Percentiles rank a stretch among this genome's conserved stretches.
Evolutionary conservation across 2,888 invertebrate genomes (phyloP).

Genomic region (Nomada fabriciana): DNA sequence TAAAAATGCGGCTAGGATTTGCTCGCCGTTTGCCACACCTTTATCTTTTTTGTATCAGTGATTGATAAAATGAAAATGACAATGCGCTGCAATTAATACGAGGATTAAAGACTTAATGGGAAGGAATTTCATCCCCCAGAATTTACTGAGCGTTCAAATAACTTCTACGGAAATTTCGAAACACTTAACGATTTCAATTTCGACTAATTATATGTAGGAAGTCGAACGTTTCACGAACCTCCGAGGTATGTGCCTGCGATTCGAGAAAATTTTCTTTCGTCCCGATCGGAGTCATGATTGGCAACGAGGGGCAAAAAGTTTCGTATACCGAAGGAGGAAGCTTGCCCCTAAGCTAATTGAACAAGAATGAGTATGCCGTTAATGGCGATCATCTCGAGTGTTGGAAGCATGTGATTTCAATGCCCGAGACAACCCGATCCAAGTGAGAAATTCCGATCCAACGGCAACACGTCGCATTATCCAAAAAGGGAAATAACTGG

Average conservation of each 20-base stretch:
- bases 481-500: slow-evolving; percentile 34
- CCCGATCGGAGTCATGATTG: slow-evolving; percentile 24
- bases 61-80: slow-evolving; percentile 18
- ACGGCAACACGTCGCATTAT: slow-evolving; percentile 30
- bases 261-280: slow-evolving; percentile 37
- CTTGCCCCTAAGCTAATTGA: slow-evolving; percentile 67
- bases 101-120: background rate
- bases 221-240: background rate
- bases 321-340: slow-evolving; percentile 59
- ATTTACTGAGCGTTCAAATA: background rate
- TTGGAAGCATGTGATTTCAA: slow-evolving; percentile 57
- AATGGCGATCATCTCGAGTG: slow-evolving; percentile 48
- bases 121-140: background rate
- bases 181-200: background rate
- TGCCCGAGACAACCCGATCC: slow-evolving; percentile 30
- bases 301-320: slow-evolving; percentile 46
- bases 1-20: slow-evolving; percentile 4
- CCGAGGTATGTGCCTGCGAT: background rate
- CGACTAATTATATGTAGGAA: slow-evolving; percentile 2
- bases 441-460: slow-evolving; percentile 49
- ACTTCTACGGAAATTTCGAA: background rate
- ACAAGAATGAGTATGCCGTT: slow-evolving; percentile 61
- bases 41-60: background rate
- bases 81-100: background rate
- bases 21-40: slow-evolving; percentile 6